Conservation (phyloP, 2,797 vertebrate genomes). For the Manis crassicaudata region DNA sequence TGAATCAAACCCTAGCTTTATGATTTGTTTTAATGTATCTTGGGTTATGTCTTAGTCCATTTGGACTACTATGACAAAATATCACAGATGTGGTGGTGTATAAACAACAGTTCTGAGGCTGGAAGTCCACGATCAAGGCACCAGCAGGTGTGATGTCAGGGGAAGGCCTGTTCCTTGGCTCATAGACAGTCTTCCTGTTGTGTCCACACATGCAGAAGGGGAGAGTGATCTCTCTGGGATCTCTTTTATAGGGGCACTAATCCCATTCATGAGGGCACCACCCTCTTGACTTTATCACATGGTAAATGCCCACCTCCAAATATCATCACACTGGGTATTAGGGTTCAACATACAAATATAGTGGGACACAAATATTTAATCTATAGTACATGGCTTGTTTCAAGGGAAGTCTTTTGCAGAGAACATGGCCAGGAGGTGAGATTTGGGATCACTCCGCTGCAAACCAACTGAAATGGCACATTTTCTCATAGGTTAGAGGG, state of each 20-base stretch:
- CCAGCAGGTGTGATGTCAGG: neutral
- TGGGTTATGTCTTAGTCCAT: neutral
- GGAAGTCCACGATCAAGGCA: neutral
- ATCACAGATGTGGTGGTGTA: neutral
- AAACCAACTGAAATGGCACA: neutral
- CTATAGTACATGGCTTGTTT: neutral
- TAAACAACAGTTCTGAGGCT: neutral
- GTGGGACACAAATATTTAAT: neutral
- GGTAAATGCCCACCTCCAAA: neutral
- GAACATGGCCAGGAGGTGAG: neutral
- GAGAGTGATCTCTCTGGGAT: too few relatives aligned
- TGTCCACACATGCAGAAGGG: neutral
- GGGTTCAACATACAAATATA: neutral
- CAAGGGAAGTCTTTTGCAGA: neutral
- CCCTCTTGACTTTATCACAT: neutral
- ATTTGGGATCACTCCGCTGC: neutral
- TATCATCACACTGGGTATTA: neutral
- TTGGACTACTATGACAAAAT: neutral
- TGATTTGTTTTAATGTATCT: neutral
- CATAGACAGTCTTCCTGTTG: neutral
- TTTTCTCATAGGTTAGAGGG: neutral
- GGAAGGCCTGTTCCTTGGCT: neutral
- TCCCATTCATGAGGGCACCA: neutral
- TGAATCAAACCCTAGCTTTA: neutral
- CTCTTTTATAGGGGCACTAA: neutral